Percentiles rank a stretch among this genome's conserved stretches.
Conservation (phyloP, 2,888 invertebrate species). For the Omphaloscelis lunosa region DNA sequence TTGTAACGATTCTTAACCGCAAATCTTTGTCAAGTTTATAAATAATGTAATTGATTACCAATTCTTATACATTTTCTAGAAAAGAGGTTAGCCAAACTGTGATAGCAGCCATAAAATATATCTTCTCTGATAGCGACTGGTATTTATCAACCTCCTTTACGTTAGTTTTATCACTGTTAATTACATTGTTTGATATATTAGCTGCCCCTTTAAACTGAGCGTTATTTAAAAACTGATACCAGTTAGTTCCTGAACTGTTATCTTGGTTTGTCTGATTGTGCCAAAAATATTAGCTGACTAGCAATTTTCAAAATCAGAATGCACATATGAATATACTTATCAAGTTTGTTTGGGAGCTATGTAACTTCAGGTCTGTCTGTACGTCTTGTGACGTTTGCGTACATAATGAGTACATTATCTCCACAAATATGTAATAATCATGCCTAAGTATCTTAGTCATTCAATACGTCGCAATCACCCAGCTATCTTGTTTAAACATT, state of each 20-base stretch:
- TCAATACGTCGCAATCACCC: constrained; percentile 37
- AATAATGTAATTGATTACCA: constrained; percentile 19
- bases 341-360: constrained; percentile 12
- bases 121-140: constrained; percentile 33
- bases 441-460: constrained; percentile 48
- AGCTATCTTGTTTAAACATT: constrained; percentile 53
- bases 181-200: constrained; percentile 45
- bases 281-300: constrained; percentile 9
- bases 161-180: constrained; percentile 39
- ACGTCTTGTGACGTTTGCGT: constrained; percentile 12
- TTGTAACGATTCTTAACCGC: neutral
- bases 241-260: constrained; percentile 45
- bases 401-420: constrained; percentile 25
- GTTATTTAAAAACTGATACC: constrained; percentile 43
- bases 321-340: neutral
- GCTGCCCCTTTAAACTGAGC: constrained; percentile 35
- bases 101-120: constrained; percentile 26
- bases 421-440: constrained; percentile 33
- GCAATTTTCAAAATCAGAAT: constrained; percentile 9
- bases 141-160: constrained; percentile 27
- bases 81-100: constrained; percentile 29
- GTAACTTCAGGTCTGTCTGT: neutral
- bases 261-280: constrained; percentile 31
- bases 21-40: constrained; percentile 1
- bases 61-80: constrained; percentile 9